Evolutionary conservation across 2,888 invertebrate species (phyloP).

Genomic region (Rhogogaster chlorosoma): DNA sequence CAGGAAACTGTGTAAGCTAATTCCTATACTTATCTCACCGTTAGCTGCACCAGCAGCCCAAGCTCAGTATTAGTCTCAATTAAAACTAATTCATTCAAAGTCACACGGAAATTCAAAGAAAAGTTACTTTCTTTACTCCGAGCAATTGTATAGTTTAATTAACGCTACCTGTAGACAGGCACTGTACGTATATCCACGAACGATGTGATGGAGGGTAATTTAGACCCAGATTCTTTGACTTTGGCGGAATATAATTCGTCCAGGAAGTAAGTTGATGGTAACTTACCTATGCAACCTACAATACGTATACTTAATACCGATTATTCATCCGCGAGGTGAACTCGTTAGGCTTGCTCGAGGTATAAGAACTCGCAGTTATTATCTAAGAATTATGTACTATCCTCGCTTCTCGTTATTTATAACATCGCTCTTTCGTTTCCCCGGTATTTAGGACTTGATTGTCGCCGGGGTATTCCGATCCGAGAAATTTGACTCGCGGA

Average conservation of each 20-base stretch:
- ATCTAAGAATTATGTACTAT: neutral
- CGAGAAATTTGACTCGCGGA: neutral
- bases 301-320: neutral
- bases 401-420: neutral
- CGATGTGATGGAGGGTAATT: neutral
- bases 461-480: neutral
- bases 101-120: slow-evolving; percentile 48
- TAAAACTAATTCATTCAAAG: slow-evolving; percentile 20
- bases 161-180: neutral
- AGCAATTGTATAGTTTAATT: neutral
- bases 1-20: slow-evolving; percentile 5
- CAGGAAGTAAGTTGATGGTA: slow-evolving; percentile 8
- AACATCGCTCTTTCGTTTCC: neutral
- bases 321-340: neutral
- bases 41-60: neutral
- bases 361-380: neutral
- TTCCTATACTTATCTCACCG: slow-evolving; percentile 34
- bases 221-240: neutral
- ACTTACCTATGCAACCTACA: slow-evolving; percentile 18
- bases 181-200: neutral
- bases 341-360: neutral
- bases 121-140: slow-evolving; percentile 44
- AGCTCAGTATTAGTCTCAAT: slow-evolving; percentile 29
- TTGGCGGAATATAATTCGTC: slow-evolving; percentile 4
- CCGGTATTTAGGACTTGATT: neutral